Percentiles rank a stretch among this genome's conserved stretches.
phyloP scores from a whole-genome alignment of 92 coral and sea anemone species.

The Bergia puertoricense region DNA sequence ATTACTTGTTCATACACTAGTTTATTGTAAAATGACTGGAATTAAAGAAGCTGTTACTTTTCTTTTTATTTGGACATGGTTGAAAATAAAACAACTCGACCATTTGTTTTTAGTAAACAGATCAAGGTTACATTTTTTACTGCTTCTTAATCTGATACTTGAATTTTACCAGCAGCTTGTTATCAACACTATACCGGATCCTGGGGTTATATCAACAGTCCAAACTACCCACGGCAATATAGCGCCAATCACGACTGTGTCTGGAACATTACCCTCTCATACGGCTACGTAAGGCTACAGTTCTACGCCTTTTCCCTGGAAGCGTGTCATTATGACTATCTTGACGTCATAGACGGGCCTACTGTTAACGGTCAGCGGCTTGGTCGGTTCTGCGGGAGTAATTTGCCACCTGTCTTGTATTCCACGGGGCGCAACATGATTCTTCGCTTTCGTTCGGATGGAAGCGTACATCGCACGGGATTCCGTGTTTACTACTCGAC shows the following conservation, averaged over 20 bases:
- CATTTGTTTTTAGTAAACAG: no score
- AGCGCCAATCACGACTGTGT: neutral
- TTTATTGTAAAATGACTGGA: no score
- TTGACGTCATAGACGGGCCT: constrained; percentile 5
- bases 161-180: neutral
- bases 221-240: constrained; percentile 17
- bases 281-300: constrained; percentile 1
- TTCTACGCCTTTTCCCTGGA: neutral
- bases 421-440: constrained; percentile 7
- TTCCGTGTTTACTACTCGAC: constrained; percentile 18
- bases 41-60: no score
- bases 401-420: neutral
- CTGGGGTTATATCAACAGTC: constrained; percentile 8
- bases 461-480: neutral
- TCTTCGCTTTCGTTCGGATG: constrained; percentile 24
- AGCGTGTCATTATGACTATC: neutral
- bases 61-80: no score
- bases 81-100: no score
- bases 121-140: no score
- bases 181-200: neutral
- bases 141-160: neutral
- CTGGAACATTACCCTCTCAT: constrained; percentile 15
- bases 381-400: constrained; percentile 27
- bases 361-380: neutral
- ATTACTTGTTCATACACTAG: no score